These are phyloP conservation scores for Sussaba pulchella DNA, from an alignment of 2,888 invertebrate species.

Conservation along the genomic window DNA sequence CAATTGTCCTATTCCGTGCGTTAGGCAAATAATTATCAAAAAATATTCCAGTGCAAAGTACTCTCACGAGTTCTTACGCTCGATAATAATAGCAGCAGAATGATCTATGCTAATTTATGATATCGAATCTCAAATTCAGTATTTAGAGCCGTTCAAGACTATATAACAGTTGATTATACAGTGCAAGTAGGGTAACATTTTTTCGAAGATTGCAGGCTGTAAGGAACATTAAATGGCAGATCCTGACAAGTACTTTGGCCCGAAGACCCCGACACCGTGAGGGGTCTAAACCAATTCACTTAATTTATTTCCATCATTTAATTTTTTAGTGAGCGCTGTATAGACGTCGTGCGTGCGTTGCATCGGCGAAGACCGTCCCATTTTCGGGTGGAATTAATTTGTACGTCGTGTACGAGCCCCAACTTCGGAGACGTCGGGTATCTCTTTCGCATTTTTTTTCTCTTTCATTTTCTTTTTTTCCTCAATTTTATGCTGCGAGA, in stretches of 20 bases:
- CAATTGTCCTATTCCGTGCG: no score
- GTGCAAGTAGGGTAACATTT: neutral
- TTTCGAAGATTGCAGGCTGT: neutral
- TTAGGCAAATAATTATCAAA: no score
- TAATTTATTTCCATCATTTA: conserved; percentile 38
- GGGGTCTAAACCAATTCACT: neutral
- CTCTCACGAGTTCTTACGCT: no score
- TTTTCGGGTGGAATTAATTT: conserved; percentile 59
- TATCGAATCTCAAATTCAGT: no score
- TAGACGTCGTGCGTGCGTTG: conserved; percentile 13
- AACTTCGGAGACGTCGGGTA: conserved; percentile 4
- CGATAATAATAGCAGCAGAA: no score
- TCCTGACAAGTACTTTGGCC: neutral
- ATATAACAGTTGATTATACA: neutral
- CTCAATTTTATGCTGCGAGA: neutral
- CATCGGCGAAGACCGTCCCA: conserved; percentile 15
- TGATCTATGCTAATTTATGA: no score
- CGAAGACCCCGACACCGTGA: neutral
- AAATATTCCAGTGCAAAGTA: no score
- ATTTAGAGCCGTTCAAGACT: neutral
- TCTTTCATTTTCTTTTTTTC: no score
- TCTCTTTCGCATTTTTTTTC: conserved; percentile 27
- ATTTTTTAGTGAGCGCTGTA: conserved; percentile 50
- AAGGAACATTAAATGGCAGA: neutral
- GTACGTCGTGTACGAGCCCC: conserved; percentile 25